Evolutionary conservation across 2,113 vertebrate species (phyloP), one percentile per base, ranked within the genome.

Genomic region (Uria aalge): DNA sequence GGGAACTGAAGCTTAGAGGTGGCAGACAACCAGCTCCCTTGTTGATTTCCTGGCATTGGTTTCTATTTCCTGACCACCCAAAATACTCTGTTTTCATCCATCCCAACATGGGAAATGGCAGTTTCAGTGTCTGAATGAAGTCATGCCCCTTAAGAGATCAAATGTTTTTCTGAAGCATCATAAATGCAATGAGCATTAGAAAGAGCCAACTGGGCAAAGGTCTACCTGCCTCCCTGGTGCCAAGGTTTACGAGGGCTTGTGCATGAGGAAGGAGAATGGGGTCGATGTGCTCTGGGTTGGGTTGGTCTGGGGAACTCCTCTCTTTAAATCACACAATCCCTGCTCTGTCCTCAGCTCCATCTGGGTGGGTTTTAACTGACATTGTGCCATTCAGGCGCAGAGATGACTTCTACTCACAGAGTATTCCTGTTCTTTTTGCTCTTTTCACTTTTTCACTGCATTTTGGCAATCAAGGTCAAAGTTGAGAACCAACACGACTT

Each of bases 401-500:
- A 94, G 63, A 62, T 72, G 9, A 53, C 15, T 77, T 85, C 62
- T 81, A 38, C 32, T 92, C 67, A 75, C 66, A 63, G 55, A 41
- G 12, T 81, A 71, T 81, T 88, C 79, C 38, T 93, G 57, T 63
- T 93, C 86, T 76, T 73, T 86, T 88, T 92, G 63, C 43, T 81
- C 45, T 97, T 85, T 38, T 83, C 53, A 45, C 47, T 92, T 94
- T 96, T 68, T 60, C 72, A 57, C n/a, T 69, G 74, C 52, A 86
- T 94, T 77, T 90, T 73, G 69, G 40, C 59, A 52, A 40, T 76
- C 57, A 97, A 99, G 99, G 99, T 99, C 88, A 99, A 99, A 98
- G 99, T 99, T 52, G 99, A 99, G 94, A 99, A 98, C 95, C 99
- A 99, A 66, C 98, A 98, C 2, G 99, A 99, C 97, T 99, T 99